phyloP scores from a whole-genome alignment of 2,888 invertebrate genomes.

The Sesamia inferens region DNA sequence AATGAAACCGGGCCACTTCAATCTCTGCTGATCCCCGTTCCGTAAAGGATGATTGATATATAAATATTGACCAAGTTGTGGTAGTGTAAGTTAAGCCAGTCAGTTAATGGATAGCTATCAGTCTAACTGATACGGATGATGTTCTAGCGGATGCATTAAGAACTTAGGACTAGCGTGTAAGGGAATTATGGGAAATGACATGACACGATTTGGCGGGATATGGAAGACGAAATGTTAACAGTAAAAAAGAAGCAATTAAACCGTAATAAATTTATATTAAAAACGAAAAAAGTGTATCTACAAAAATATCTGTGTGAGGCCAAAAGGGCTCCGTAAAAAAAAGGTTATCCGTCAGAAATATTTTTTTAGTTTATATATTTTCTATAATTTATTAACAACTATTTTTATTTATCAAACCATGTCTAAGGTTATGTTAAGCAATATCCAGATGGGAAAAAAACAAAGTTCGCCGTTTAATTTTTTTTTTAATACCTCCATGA shows the following conservation, averaged over 20 bases:
- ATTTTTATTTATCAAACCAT: neutral
- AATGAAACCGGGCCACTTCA: conserved; percentile 19
- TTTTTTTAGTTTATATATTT: neutral
- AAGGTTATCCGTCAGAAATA: too few relatives aligned
- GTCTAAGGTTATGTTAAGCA: neutral
- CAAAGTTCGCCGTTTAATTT: neutral
- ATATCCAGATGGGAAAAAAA: neutral
- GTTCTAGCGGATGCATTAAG: conserved; percentile 49
- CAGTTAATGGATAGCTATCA: conserved; percentile 59
- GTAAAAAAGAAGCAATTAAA: neutral
- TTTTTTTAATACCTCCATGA: neutral
- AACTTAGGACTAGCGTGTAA: conserved; percentile 10
- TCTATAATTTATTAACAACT: neutral
- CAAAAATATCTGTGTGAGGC: neutral
- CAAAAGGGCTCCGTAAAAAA: too few relatives aligned
- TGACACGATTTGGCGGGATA: neutral
- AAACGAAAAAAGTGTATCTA: neutral
- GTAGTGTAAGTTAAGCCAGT: conserved; percentile 44
- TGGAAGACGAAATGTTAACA: neutral
- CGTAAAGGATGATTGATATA: conserved; percentile 51
- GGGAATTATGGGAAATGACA: too few relatives aligned
- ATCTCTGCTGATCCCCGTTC: conserved; percentile 2
- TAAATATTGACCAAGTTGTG: conserved; percentile 48
- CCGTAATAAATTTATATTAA: neutral
- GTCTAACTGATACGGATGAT: conserved; percentile 34